These are phyloP conservation scores for Ectemnius continuus DNA, from an alignment of 2,888 invertebrate species.

Conservation along the genomic window DNA sequence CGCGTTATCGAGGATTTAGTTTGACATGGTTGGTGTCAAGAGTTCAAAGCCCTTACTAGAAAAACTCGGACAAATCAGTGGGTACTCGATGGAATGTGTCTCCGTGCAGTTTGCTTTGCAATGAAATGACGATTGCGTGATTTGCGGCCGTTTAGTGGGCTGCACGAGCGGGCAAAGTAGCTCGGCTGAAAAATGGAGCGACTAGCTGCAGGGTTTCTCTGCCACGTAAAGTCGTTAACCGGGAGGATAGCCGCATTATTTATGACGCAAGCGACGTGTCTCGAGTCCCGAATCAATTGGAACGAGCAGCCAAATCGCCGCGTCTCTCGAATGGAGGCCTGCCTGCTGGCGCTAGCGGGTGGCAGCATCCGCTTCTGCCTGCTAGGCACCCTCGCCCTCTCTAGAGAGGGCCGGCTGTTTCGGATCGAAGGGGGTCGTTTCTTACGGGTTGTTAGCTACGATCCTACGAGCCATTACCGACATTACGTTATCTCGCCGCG, in stretches of 20 bases:
- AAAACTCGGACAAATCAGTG: background rate
- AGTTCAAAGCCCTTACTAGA: too few relatives aligned
- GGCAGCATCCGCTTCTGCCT: too few relatives aligned
- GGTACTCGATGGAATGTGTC: background rate
- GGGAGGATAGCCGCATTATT: constrained; percentile 35
- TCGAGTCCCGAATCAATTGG: constrained; percentile 51
- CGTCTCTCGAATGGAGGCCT: constrained; percentile 24
- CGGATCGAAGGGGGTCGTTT: constrained; percentile 51
- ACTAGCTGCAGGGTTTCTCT: constrained; percentile 6
- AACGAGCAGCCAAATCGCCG: constrained; percentile 34
- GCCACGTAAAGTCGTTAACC: constrained; percentile 37
- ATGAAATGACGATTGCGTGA: constrained; percentile 41
- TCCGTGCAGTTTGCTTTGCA: background rate
- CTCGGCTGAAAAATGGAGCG: constrained; percentile 33
- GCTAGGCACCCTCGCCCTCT: too few relatives aligned
- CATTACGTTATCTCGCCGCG: constrained; percentile 62
- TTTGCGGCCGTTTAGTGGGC: background rate
- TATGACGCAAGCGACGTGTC: constrained; percentile 28
- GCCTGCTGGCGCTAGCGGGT: background rate
- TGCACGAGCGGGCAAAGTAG: constrained; percentile 3
- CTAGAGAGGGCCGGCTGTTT: constrained; percentile 30
- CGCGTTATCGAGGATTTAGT: too few relatives aligned
- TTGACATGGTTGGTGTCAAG: too few relatives aligned
- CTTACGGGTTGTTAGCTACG: constrained; percentile 61
- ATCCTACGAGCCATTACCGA: constrained; percentile 61